Conservation (phyloP, 2,797 vertebrate genomes). For the Brachyrhaphis roseni region DNA sequence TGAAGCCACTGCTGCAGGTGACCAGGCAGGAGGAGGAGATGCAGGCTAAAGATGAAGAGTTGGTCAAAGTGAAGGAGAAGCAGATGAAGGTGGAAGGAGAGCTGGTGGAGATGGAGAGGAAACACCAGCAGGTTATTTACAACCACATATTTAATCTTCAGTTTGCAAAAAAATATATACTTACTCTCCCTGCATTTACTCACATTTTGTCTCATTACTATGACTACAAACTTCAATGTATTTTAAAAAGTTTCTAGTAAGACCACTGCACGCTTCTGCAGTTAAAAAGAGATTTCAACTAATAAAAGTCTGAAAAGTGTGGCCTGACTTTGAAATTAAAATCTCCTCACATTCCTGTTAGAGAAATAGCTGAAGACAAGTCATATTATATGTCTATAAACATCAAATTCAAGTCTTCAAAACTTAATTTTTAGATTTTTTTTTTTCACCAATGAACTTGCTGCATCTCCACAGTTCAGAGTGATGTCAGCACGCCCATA, state of each 20-base stretch:
- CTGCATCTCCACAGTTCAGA: too few species aligned
- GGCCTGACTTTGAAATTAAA: not conserved
- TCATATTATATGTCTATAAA: not conserved
- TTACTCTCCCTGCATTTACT: not conserved
- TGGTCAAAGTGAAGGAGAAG: conserved; percentile 97
- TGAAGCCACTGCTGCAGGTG: conserved; percentile 97
- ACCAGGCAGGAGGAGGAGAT: conserved; percentile 98
- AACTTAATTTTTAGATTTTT: too few species aligned
- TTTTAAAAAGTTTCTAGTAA: not conserved
- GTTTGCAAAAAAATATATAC: not conserved
- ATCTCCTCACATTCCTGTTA: not conserved
- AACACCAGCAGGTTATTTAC: conserved; percentile 91
- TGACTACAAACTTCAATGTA: not conserved
- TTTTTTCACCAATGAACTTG: too few species aligned
- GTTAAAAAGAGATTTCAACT: not conserved
- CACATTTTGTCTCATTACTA: not conserved
- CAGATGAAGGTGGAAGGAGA: conserved; percentile 95
- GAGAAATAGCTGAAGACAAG: not conserved
- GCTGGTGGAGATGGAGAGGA: conserved; percentile 95
- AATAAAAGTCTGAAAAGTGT: not conserved
- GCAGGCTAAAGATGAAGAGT: conserved; percentile 96
- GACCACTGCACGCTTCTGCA: not conserved
- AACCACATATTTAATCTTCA: fast-evolving
- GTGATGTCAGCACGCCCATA: too few species aligned
- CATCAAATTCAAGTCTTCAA: not conserved